Percentiles rank a stretch among this genome's conserved stretches.
phyloP scores from a whole-genome alignment of 1,140 invertebrate genomes.

The Tribolium madens region DNA sequence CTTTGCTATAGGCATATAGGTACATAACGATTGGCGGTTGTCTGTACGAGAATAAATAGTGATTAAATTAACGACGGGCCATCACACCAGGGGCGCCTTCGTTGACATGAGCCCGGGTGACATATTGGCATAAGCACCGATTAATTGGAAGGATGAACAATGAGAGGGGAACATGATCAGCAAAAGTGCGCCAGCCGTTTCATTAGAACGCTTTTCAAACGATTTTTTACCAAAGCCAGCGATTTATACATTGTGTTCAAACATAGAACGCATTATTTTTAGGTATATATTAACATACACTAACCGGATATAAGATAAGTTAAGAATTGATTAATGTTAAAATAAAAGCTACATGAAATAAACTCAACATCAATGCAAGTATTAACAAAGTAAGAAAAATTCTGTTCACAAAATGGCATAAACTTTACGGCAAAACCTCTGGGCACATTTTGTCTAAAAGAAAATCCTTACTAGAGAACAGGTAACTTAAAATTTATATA shows the following conservation, averaged over 20 bases:
- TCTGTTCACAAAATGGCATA: too few species aligned
- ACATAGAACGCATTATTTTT: slow-evolving; percentile 22
- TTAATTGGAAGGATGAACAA: slow-evolving; percentile 45
- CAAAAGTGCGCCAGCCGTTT: slow-evolving; percentile 22
- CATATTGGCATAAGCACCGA: slow-evolving; percentile 40
- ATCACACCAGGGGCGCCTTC: slow-evolving; percentile 26
- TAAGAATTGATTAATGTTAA: background rate
- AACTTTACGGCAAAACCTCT: too few species aligned
- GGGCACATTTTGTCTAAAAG: too few species aligned
- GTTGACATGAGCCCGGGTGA: background rate
- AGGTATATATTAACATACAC: background rate
- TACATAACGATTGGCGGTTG: background rate
- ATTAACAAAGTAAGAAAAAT: background rate
- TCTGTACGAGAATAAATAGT: slow-evolving; percentile 30
- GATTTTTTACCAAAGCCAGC: slow-evolving; percentile 29
- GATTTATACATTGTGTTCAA: background rate
- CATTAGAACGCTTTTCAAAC: slow-evolving; percentile 25
- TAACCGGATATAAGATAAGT: background rate
- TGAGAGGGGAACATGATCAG: slow-evolving; percentile 26
- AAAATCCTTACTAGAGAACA: too few species aligned
- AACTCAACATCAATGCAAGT: too few species aligned
- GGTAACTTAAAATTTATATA: too few species aligned
- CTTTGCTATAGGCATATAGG: background rate
- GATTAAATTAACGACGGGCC: slow-evolving; percentile 33
- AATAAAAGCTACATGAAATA: background rate